Evolutionary conservation across 2,888 invertebrate species (phyloP).

Genomic region (Leptarthrus brevirostris): DNA sequence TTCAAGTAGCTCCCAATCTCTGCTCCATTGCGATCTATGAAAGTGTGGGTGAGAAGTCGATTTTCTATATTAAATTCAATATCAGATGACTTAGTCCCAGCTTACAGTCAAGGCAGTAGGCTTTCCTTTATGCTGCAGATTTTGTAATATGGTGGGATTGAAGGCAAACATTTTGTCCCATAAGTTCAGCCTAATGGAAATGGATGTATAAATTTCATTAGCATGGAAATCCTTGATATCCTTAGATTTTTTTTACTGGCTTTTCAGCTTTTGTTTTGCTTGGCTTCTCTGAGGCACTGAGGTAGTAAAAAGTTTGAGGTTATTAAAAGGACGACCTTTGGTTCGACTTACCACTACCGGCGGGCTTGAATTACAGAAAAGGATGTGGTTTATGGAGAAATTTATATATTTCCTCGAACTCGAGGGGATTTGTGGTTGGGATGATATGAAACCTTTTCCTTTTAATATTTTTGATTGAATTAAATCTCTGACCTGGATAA

Average conservation of each 20-base stretch:
- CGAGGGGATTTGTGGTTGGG: conserved; percentile 8
- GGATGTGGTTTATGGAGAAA: conserved; percentile 30
- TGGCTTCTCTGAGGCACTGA: background rate
- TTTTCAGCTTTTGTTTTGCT: conserved; percentile 16
- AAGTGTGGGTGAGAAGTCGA: background rate
- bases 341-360: background rate
- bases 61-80: conserved; percentile 36
- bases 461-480: conserved; percentile 22
- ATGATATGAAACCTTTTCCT: no score
- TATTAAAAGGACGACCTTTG: conserved; percentile 26
- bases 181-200: conserved; percentile 24
- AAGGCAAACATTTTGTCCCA: conserved; percentile 22
- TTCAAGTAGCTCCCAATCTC: conserved; percentile 17
- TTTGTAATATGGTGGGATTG: background rate
- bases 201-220: conserved; percentile 44
- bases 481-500: conserved; percentile 18
- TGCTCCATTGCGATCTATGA: background rate
- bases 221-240: background rate
- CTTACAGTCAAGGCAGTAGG: no score
- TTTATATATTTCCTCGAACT: conserved; percentile 9
- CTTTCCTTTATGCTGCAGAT: no score
- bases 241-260: no score
- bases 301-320: background rate
- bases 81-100: background rate
- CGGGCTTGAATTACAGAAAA: conserved; percentile 25